Base-by-base conservation (phyloP, 2,113 vertebrate species). In the Picathartes gymnocephalus region DNA sequence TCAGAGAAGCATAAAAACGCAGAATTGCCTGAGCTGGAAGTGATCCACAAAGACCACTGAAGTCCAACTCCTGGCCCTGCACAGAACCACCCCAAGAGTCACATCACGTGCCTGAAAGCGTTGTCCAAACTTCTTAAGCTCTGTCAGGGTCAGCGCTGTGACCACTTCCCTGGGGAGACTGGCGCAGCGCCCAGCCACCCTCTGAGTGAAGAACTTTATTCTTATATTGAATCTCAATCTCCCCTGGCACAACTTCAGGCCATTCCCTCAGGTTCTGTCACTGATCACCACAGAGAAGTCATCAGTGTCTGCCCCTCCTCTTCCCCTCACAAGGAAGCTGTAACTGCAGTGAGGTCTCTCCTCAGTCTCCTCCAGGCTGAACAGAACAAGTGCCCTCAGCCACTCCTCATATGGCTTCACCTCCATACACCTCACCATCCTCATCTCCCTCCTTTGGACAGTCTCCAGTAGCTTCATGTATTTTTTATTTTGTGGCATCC, bases 341-440 rank as follows among this genome's bases (percentile, higher is more conserved):
- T 6, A 27, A 48, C 33, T 48, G 45, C n/a, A 28, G 3, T 35
- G 33, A 68, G 45, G 33, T 68, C 13, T 48, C 17, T 17, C 33
- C 17, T 68, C 24, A 35, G 17, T 4, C 24, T 68, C 13, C 0
- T n/a, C 24, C 65, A 68, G 44, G 65, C 33, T 48, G 24, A 68
- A 35, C 65, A 48, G 33, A 48, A 16, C 24, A 20, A 48, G 7
- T 28, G 45, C 0, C 24, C 65, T 47, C 64, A 47, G 44, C 64
- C 1, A 9, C 33, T 48, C 45, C 33, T 48, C 17, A 27, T 10
- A 35, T 0, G 1, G 45, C 11, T 48, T 48, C 24, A 4, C 24
- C 24, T 48, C n/a, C 19, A 28, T 17, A 13, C n/a, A 5, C n/a
- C 37, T 48, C 65, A 68, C 24, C 18, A 48, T 48, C 13, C 9